Evolutionary conservation across 2,888 invertebrate species (phyloP).

Genomic region (Andrena bicolor): DNA sequence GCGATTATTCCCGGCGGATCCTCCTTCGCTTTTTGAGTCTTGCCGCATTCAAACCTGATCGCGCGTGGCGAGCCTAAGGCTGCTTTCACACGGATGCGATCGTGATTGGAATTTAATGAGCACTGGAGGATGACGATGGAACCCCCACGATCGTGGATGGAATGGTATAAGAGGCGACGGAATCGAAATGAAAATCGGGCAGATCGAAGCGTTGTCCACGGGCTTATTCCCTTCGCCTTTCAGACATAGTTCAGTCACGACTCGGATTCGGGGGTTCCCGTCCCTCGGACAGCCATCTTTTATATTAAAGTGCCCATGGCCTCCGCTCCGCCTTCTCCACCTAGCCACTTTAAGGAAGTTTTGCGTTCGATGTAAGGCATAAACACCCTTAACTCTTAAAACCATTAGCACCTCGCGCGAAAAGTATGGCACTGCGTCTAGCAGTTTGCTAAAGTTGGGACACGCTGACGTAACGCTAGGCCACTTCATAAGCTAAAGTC

Average conservation of each 20-base stretch:
- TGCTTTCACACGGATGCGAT: constrained; percentile 17
- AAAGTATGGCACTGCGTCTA: background rate
- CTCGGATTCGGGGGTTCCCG: background rate
- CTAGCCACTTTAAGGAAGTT: background rate
- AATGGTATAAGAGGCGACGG: background rate
- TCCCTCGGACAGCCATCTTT: background rate
- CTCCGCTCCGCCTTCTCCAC: background rate
- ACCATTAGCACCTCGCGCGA: background rate
- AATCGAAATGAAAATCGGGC: constrained; percentile 10
- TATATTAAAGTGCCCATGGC: background rate
- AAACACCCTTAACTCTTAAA: background rate
- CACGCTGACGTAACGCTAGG: constrained; percentile 1
- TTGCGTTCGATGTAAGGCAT: background rate
- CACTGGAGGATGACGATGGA: background rate
- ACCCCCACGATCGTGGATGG: background rate
- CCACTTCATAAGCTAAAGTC: background rate
- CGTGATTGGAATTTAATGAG: constrained; percentile 24
- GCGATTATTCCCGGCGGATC: constrained; percentile 22
- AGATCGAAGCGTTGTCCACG: background rate
- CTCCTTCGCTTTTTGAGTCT: constrained; percentile 10
- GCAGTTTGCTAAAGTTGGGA: background rate
- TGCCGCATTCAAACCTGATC: constrained; percentile 29
- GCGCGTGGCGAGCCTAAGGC: constrained; percentile 26
- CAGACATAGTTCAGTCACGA: background rate
- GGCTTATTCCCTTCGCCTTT: background rate